Base-by-base conservation (phyloP, 2,888 invertebrate genomes). In the Ferdinandea cuprea region DNA sequence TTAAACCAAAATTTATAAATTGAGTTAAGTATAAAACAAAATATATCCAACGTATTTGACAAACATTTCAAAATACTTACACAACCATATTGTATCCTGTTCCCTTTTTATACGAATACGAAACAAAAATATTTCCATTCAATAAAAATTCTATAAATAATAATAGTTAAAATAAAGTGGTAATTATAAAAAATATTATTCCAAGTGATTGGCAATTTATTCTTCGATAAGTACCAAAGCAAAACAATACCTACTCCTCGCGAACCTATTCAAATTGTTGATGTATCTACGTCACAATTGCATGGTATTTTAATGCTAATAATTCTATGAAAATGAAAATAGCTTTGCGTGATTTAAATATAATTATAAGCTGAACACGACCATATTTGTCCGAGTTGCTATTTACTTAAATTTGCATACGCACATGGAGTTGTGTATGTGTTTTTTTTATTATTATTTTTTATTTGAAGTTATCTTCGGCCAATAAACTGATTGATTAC, bases 301-400 rank as follows among this genome's bases (percentile, higher is more conserved):
- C 11, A 28, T 5, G 13, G 32, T 25, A 9, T 21, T 15, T 13
- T 25, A 13, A 21, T 21, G n/a, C 15, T 19, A 17, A 52, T 15
- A 30, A 40, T 25, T n/a, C 8, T 28, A 50, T 28, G 28, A 19
- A 52, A 40, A 17, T 19, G 19, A 40, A 58, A 58, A 58, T 15
- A 28, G 17, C 37, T 40, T 17, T 40, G 28, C 65, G 65, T 65
- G 65, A 52, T 40, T 40, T 28, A 65, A 28, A 65, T 65, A 3
- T 65, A 3, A 40, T 30, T 40, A 46, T 21, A 40, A 50, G 8
- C 2, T 7, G 40, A 1, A n/a, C 11, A 28, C 19, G 17, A 5
- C 65, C 65, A 65, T 65, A 28, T 65, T 17, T 19, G 52, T 28
- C 50, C 25, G 19, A 37, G 32, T 46, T 48, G 17, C 11, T 48